These are phyloP conservation scores for Eumeta japonica DNA, from an alignment of 1,140 invertebrate genomes.

Conservation along the genomic window DNA sequence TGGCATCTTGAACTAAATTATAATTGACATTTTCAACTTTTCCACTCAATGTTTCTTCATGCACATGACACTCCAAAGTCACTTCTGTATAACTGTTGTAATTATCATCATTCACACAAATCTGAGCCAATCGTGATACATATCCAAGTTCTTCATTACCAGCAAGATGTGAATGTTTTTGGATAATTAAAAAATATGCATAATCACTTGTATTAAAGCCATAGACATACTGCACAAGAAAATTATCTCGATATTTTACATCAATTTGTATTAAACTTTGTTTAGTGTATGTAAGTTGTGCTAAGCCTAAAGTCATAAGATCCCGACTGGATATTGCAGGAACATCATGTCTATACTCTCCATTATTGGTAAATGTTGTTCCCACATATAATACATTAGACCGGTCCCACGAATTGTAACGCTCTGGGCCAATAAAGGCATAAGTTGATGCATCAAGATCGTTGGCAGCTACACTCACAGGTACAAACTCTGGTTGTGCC, in stretches of 20 bases:
- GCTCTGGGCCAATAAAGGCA: constrained; percentile 91
- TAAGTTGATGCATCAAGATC: constrained; percentile 88
- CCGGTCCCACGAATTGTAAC: constrained; percentile 72
- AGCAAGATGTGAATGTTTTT: constrained; percentile 86
- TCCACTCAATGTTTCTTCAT: constrained; percentile 45
- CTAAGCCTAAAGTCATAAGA: constrained; percentile 74
- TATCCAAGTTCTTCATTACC: constrained; percentile 87
- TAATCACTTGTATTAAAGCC: constrained; percentile 93
- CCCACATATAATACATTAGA: constrained; percentile 90
- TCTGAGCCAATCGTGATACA: constrained; percentile 85
- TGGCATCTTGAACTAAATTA: constrained; percentile 90
- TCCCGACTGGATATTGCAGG: constrained; percentile 88
- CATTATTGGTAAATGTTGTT: constrained; percentile 88
- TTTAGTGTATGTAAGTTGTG: constrained; percentile 82
- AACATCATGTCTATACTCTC: constrained; percentile 90
- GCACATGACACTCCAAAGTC: constrained; percentile 78
- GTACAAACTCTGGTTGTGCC: constrained; percentile 70
- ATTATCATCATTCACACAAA: constrained; percentile 90
- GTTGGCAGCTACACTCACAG: constrained; percentile 83
- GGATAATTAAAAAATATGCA: constrained; percentile 93
- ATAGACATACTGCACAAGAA: constrained; percentile 91
- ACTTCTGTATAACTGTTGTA: constrained; percentile 96
- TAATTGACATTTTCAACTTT: constrained; percentile 64
- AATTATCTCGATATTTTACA: constrained; percentile 92
- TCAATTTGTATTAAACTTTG: constrained; percentile 88